A percentile compares a stretch with the other conserved stretches of the same genome.
Evolutionary conservation across 2,888 invertebrate species (phyloP).

Genomic region (Megastigmus dorsalis): DNA sequence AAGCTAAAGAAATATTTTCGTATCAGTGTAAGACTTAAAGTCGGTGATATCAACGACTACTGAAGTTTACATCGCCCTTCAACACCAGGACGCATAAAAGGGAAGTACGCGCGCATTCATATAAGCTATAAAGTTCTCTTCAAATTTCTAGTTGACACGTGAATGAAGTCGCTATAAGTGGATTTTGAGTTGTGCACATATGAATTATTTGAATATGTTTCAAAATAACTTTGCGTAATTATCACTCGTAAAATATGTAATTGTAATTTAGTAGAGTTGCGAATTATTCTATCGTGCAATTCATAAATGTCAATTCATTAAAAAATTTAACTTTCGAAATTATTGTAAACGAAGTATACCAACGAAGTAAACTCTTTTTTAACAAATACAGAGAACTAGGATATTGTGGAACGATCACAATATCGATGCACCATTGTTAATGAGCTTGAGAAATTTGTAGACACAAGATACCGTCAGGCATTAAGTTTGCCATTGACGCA

Average conservation of each 20-base stretch:
- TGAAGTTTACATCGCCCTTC: conserved; percentile 14
- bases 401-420: too few relatives aligned
- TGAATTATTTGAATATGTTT: background rate
- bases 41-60: conserved; percentile 3
- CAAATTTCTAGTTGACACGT: background rate
- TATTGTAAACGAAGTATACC: background rate
- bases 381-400: too few relatives aligned
- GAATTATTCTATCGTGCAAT: too few relatives aligned
- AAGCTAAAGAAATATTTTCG: conserved; percentile 1
- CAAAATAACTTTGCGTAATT: too few relatives aligned
- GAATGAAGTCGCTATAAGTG: conserved; percentile 3
- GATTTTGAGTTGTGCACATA: background rate
- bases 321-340: background rate
- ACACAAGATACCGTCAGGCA: background rate
- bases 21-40: background rate
- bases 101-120: background rate
- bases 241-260: background rate
- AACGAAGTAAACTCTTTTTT: too few relatives aligned
- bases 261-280: too few relatives aligned
- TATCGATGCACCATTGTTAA: too few relatives aligned
- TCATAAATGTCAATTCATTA: background rate
- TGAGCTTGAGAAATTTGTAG: background rate
- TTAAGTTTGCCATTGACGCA: background rate
- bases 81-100: conserved; percentile 27
- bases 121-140: conserved; percentile 20